Conservation (phyloP, 2,113 vertebrate genomes). For the Rallus limicola region DNA sequence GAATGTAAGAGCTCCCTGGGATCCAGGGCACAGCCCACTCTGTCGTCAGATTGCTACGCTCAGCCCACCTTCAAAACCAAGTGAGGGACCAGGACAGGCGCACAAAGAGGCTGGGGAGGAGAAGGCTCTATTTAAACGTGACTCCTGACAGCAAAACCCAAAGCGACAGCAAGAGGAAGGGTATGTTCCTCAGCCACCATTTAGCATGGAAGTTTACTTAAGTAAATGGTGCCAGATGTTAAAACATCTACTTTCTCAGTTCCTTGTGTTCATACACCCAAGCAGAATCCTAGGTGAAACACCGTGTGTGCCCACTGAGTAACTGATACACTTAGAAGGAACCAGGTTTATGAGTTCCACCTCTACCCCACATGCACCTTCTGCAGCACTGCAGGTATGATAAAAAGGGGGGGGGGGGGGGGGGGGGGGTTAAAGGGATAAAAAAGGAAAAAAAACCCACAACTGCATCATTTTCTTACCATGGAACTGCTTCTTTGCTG, state of each 20-base stretch:
- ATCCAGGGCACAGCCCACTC: conserved; percentile 69
- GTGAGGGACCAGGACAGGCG: neutral
- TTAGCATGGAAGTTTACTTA: neutral
- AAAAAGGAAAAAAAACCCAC: fast-evolving
- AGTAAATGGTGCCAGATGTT: neutral
- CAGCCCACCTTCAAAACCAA: conserved; percentile 71
- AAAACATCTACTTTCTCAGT: neutral
- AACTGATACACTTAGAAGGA: neutral
- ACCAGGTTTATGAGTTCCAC: neutral
- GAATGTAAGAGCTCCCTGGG: conserved; percentile 10
- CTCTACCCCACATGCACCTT: neutral
- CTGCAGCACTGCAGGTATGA: neutral
- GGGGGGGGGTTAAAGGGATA: too few relatives aligned
- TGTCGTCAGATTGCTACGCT: conserved; percentile 72
- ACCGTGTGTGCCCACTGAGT: neutral
- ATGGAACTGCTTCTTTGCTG: neutral
- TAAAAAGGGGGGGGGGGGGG: too few relatives aligned
- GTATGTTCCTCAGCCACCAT: neutral
- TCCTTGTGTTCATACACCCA: neutral
- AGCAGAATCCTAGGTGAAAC: neutral
- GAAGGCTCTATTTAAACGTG: neutral
- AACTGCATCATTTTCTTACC: neutral
- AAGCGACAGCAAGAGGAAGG: conserved; percentile 6
- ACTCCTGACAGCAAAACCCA: neutral
- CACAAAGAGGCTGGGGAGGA: conserved; percentile 1